A percentile compares a stretch with the other conserved stretches of the same genome.
phyloP scores from a whole-genome alignment of 2,797 vertebrate species.

The Chelmon rostratus region DNA sequence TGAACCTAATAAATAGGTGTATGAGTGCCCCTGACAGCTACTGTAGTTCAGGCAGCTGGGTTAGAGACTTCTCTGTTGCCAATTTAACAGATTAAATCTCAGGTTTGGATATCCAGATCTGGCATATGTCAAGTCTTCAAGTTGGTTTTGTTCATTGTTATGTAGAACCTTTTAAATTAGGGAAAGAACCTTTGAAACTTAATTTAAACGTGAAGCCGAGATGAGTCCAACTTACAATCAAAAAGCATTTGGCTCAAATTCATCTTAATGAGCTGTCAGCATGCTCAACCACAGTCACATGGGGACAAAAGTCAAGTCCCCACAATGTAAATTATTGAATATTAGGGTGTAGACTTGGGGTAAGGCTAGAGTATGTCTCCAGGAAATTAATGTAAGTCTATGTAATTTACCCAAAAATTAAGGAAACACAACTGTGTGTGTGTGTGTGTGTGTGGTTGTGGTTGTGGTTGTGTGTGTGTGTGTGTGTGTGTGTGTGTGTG shows the following conservation, averaged over 20 bases:
- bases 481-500: no score
- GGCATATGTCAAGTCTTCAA: slow-evolving; percentile 9
- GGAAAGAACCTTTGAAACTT: slow-evolving; percentile 22
- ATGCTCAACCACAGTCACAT: background rate
- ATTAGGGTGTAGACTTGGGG: no score
- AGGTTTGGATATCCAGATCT: slow-evolving; percentile 11
- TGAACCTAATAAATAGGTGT: background rate
- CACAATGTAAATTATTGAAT: no score
- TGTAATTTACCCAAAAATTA: no score
- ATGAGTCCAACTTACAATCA: slow-evolving; percentile 25
- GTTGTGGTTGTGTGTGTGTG: no score
- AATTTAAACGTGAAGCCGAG: slow-evolving; percentile 14
- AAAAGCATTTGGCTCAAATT: slow-evolving; percentile 30
- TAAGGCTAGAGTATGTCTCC: no score
- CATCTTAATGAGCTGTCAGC: slow-evolving; percentile 3
- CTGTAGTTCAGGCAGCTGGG: slow-evolving; percentile 12
- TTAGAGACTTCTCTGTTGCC: background rate
- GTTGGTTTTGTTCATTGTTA: slow-evolving; percentile 21
- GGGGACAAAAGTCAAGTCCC: no score
- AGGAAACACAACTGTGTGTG: no score
- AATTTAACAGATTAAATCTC: slow-evolving; percentile 25
- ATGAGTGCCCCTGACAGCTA: slow-evolving; percentile 9
- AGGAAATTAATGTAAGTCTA: no score
- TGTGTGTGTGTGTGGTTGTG: no score
- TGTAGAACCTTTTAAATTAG: slow-evolving; percentile 28